Evolutionary conservation across 2,797 vertebrate species (phyloP).

Genomic region (Capromys pilorides): DNA sequence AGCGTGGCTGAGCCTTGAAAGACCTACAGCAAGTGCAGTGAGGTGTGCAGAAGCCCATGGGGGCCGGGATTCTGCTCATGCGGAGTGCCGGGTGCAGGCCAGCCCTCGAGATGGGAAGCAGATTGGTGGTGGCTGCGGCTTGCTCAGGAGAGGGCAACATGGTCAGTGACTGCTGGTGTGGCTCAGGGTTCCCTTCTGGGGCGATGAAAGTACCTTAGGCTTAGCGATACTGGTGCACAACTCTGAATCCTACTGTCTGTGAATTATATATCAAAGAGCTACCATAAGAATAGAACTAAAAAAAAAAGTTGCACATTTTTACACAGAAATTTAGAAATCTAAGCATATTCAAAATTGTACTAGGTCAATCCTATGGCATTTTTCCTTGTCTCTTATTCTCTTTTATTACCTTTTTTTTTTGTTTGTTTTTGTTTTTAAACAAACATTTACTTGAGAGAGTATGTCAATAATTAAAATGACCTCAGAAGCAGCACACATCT

Average conservation of each 20-base stretch:
- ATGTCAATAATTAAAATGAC: too few relatives aligned
- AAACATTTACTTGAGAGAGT: too few relatives aligned
- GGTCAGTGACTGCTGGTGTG: neutral
- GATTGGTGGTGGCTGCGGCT: neutral
- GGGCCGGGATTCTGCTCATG: neutral
- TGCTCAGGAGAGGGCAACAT: neutral
- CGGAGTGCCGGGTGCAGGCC: neutral
- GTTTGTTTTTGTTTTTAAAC: too few relatives aligned
- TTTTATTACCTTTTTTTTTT: too few relatives aligned
- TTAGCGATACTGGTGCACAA: neutral
- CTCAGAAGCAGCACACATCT: too few relatives aligned
- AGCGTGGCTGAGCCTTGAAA: neutral
- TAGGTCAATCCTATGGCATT: too few relatives aligned
- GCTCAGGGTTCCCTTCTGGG: neutral
- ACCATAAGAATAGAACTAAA: conserved; percentile 2
- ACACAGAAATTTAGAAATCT: too few relatives aligned
- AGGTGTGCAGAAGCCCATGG: neutral
- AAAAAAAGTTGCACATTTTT: too few relatives aligned
- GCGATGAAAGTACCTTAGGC: neutral
- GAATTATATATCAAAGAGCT: neutral
- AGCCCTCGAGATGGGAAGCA: neutral
- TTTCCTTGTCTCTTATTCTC: too few relatives aligned
- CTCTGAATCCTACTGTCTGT: neutral
- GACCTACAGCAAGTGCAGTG: neutral
- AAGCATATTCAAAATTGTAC: too few relatives aligned